These are phyloP conservation scores for Xestia c-nigrum DNA, from an alignment of 2,888 invertebrate species.

Conservation along the genomic window DNA sequence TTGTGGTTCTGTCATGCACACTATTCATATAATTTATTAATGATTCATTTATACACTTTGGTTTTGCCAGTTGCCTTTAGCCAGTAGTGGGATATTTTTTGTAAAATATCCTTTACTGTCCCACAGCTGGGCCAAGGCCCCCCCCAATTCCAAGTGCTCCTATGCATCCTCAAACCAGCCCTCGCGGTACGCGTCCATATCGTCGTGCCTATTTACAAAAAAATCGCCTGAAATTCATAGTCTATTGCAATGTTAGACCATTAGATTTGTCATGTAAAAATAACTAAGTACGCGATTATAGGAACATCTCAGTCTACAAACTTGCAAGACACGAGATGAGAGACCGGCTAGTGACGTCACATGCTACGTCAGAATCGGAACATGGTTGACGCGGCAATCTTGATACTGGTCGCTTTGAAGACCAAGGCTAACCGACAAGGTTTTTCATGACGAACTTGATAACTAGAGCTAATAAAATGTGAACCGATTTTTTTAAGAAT, in stretches of 20 bases:
- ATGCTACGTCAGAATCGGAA: slow-evolving; percentile 21
- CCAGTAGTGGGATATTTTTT: no score
- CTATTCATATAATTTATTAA: slow-evolving; percentile 14
- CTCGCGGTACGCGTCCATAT: no score
- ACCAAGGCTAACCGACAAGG: slow-evolving; percentile 45
- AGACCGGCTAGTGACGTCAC: slow-evolving; percentile 22
- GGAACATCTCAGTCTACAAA: slow-evolving; percentile 10
- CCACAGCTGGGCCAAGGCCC: no score
- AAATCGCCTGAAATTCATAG: background rate
- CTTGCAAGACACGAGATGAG: background rate
- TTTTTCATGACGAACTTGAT: slow-evolving; percentile 24
- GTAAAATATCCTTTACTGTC: no score
- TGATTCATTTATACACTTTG: background rate
- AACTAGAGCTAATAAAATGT: slow-evolving; percentile 44
- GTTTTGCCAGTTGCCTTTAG: background rate
- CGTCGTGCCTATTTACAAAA: no score
- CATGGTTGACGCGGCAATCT: background rate
- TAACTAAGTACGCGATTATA: slow-evolving; percentile 5
- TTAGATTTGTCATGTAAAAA: background rate
- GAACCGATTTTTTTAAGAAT: slow-evolving; percentile 5
- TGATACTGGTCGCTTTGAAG: slow-evolving; percentile 23
- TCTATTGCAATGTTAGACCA: background rate
- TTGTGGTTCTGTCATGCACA: slow-evolving; percentile 28
- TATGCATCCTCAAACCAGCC: no score
- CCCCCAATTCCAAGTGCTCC: no score